Evolutionary conservation across 2,113 vertebrate species (phyloP), one percentile per base, ranked within the genome.

Genomic region (Dromiciops gliroides): DNA sequence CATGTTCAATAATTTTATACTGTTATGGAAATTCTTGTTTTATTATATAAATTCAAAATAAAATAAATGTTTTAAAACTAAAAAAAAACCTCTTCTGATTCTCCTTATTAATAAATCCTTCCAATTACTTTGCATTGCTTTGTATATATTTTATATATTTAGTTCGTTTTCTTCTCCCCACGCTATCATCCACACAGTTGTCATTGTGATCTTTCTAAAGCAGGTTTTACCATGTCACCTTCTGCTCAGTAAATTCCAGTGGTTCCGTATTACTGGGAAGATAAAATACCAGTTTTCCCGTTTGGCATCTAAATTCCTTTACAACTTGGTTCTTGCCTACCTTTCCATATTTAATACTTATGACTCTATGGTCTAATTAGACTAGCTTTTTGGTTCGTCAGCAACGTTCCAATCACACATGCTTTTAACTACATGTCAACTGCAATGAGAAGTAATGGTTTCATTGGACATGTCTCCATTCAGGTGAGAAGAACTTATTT

Each of bases 181-280:
- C 22, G 83, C 23, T 23, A 47, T 3, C 44, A 0, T 91, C 16
- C 23, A 14, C 50, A 44, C 88, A 19, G 22, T 0, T 56, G 28
- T 6, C 31, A 44, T 94, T 14, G 28, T 90, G 88, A 89, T 12
- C 51, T 48, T 95, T 90, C 47, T 31, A 90, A 94, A 92, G 31
- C 2, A 91, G 23, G 26, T 48, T 22, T 10, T 5, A 44, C 26
- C 14, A 48, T 11, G 0, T 91, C 23, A 11, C 26, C 44, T 24
- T 92, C 89, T 94, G 44, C 14, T 51, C 22, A 47, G 91, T 22
- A 23, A 44, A 83, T 7, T 83, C 67, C 19, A 83, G 19, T 44
- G 5, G 19, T 44, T 83, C 16, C n/a, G 16, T 44, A 22, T 83
- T 83, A 44, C 67, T 44, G 67, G 67, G n/a, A 83, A 83, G 67